Conservation (phyloP, 2,797 vertebrate species). For the Pangasius mekongensis region DNA sequence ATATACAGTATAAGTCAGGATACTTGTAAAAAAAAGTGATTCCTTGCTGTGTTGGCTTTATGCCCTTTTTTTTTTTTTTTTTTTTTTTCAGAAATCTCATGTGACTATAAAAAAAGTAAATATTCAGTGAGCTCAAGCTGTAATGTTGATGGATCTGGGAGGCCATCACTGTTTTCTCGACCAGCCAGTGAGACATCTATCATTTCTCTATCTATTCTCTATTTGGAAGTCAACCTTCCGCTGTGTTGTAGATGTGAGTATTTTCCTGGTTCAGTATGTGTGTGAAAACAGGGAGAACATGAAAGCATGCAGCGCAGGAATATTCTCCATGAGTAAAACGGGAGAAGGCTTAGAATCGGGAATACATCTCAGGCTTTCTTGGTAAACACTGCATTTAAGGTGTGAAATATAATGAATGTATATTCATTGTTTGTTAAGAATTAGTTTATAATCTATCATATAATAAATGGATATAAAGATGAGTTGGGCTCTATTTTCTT, state of each 20-base stretch:
- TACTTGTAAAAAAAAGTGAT: too few species aligned
- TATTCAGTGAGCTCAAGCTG: background rate
- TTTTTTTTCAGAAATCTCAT: background rate
- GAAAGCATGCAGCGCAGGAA: too few species aligned
- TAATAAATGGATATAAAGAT: background rate
- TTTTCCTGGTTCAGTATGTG: background rate
- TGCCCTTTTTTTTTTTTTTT: background rate
- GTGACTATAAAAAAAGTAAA: background rate
- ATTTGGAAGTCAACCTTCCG: background rate
- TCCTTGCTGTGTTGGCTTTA: background rate
- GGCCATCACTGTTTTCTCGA: background rate
- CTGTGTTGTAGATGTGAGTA: background rate
- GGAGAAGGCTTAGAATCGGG: background rate
- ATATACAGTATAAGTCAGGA: background rate
- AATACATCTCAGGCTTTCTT: background rate
- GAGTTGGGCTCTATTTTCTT: background rate
- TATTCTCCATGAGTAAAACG: background rate
- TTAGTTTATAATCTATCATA: background rate
- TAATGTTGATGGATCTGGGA: background rate
- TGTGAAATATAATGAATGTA: background rate
- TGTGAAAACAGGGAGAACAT: background rate
- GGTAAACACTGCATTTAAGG: background rate
- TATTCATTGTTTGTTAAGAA: background rate
- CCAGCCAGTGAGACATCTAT: background rate
- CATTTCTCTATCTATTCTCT: background rate